phyloP scores from a whole-genome alignment of 1,140 invertebrate species.

The Caerostris extrusa region DNA sequence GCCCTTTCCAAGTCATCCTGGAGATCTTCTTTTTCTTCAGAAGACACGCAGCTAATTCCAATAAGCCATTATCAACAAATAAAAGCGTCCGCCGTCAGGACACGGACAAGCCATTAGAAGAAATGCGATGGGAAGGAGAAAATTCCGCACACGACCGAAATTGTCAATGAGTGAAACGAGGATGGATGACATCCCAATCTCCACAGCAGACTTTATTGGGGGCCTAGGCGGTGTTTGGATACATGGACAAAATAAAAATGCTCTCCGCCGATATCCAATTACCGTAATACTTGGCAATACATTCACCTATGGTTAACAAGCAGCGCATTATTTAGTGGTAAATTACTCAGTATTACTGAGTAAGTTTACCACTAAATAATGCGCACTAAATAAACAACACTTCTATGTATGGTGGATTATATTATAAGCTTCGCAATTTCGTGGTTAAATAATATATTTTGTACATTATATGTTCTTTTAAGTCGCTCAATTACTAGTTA shows the following conservation, averaged over 20 bases:
- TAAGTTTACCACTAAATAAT: no score
- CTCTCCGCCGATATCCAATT: neutral
- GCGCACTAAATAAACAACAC: no score
- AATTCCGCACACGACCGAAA: constrained; percentile 25
- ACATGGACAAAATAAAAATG: neutral
- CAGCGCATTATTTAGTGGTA: neutral
- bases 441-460: no score
- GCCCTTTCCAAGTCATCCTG: no score
- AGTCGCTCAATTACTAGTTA: no score
- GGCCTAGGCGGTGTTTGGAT: neutral
- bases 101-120: constrained; percentile 37
- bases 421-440: no score
- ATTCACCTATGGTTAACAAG: neutral
- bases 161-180: constrained; percentile 7
- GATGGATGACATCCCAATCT: constrained; percentile 2
- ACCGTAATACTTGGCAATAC: neutral
- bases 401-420: no score
- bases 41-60: constrained; percentile 38
- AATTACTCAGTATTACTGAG: neutral
- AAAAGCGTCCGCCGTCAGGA: constrained; percentile 1
- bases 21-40: no score
- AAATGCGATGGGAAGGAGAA: neutral
- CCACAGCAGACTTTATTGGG: neutral
- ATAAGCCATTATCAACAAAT: constrained; percentile 37
- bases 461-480: no score